phyloP scores from a whole-genome alignment of 2,797 vertebrate genomes.

The Hypotaenidia okinawae region DNA sequence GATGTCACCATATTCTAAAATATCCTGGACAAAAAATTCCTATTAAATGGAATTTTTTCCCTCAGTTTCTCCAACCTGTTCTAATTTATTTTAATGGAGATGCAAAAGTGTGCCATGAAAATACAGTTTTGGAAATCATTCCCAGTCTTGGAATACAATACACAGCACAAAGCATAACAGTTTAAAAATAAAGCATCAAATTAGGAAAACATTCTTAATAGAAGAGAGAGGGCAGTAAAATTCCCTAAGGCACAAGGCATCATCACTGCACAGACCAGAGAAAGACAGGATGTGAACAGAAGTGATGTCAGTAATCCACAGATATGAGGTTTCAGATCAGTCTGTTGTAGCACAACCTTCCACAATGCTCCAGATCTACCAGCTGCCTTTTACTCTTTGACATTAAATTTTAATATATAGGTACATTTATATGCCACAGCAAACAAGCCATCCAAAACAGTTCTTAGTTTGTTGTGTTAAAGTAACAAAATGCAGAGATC shows the following conservation, averaged over 20 bases:
- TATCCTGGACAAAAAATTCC: background rate
- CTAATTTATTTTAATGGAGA: conserved; percentile 5
- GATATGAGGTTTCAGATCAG: background rate
- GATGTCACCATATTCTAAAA: background rate
- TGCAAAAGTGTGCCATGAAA: background rate
- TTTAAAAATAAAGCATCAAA: background rate
- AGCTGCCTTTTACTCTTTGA: background rate
- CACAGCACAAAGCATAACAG: background rate
- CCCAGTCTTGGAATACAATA: conserved; percentile 21
- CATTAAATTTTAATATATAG: background rate
- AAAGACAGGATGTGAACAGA: background rate
- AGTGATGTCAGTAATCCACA: background rate
- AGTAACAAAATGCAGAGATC: background rate
- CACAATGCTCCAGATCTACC: background rate
- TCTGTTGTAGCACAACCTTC: background rate
- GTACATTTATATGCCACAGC: background rate
- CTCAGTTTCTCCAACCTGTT: background rate
- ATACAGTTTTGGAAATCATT: background rate
- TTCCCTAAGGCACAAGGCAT: background rate
- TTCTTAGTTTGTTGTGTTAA: background rate
- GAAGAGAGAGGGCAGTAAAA: background rate
- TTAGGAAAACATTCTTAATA: conserved; percentile 9
- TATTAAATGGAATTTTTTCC: background rate
- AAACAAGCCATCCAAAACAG: background rate
- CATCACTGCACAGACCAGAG: background rate